Base-by-base conservation (phyloP, 2,888 invertebrate genomes). In the Baronia brevicornis region DNA sequence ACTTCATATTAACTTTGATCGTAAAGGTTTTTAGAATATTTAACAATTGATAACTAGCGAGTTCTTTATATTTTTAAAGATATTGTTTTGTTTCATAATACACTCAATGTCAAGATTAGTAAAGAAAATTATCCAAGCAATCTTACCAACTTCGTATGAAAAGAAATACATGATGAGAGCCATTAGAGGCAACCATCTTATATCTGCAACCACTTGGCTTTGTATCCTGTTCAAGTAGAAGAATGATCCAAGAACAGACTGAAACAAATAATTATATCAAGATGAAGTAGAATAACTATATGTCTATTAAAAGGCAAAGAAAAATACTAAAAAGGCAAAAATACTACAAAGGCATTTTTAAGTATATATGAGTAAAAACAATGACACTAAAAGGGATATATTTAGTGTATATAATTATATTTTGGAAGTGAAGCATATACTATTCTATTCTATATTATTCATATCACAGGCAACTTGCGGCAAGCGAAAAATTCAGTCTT, bases 121-220 rank as follows among this genome's bases (percentile, higher is more conserved):
- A 17, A 15, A 8, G 7, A 20, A 14, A 10, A 7, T 24, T 13
- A 19, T 14, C 11, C 2, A 21, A 11, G 13, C 20, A n/a, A 26
- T 35, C 43, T 49, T 47, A 64, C 63, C 64, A 14, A 55, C 48
- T 43, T 61, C 57, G 26, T 60, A 64, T 1, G 52, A 58, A 23
- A 54, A 54, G 46, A 63, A 61, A 26, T 56, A 62, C 48, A 60
- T 44, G 1, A 64, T 56, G 1, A 63, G 48, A 1, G 56, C 54
- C 21, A 51, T 26, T 0, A 65, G 41, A 0, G 64, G 62, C 1
- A 64, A 31, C 63, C 65, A 62, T 2, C 62, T 53, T 5, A 62
- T 42, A 1, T 39, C 39, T 0, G 35, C 33, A 2, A 51, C 28
- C 1, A 48, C 29, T 0, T 45, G 32, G 20, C 44, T 48, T 12